Evolutionary conservation across 2,113 vertebrate species (phyloP).

Genomic region (Panthera tigris): DNA sequence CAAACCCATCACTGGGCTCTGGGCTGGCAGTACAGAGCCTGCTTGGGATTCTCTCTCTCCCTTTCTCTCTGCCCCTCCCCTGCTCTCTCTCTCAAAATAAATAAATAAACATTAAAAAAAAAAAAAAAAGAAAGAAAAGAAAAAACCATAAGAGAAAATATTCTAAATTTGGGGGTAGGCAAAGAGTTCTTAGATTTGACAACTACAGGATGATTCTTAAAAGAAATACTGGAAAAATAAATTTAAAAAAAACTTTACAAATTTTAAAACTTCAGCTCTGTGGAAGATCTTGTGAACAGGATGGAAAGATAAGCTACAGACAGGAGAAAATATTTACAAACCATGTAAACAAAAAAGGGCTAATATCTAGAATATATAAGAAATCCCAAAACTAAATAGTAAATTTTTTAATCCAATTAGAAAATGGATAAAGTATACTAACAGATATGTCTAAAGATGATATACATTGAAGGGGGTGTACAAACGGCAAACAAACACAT

Average conservation of each 20-base stretch:
- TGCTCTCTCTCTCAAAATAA: no score
- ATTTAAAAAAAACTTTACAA: background rate
- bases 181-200: background rate
- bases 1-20: no score
- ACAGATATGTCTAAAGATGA: background rate
- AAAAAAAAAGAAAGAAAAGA: no score
- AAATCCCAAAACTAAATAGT: background rate
- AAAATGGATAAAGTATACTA: background rate
- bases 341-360: background rate
- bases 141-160: background rate
- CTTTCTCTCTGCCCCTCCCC: no score
- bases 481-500: background rate
- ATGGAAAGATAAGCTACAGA: background rate
- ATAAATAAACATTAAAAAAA: no score
- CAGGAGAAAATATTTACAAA: background rate
- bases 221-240: background rate
- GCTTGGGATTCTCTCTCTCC: no score
- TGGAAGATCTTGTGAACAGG: background rate
- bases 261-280: background rate
- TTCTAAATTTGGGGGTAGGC: background rate
- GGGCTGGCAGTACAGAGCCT: no score
- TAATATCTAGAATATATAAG: constrained; percentile 4
- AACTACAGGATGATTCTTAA: background rate
- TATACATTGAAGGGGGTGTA: background rate
- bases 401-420: background rate